Evolutionary conservation across 2,888 invertebrate genomes (phyloP).

Genomic region (Melipona bicolor): DNA sequence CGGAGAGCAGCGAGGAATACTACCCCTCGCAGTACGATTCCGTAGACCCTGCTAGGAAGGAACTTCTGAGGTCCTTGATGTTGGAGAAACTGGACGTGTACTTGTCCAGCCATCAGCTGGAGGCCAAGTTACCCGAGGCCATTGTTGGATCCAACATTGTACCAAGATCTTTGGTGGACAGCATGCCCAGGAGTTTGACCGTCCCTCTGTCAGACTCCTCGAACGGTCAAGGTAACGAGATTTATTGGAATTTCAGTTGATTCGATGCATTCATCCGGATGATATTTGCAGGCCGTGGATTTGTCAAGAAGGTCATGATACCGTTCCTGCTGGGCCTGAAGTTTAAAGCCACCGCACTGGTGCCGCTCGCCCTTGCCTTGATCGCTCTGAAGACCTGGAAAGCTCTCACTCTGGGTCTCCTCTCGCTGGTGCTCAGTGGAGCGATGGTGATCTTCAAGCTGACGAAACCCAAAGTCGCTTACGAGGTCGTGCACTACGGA

Average conservation of each 20-base stretch:
- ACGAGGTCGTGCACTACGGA: slow-evolving; percentile 94
- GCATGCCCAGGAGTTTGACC: slow-evolving; percentile 88
- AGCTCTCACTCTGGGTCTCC: slow-evolving; percentile 92
- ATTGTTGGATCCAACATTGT: slow-evolving; percentile 84
- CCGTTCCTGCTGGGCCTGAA: slow-evolving; percentile 94
- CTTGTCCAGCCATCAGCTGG: slow-evolving; percentile 90
- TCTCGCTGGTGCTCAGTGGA: slow-evolving; percentile 93
- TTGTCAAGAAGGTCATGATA: slow-evolving; percentile 93
- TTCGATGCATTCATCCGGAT: not conserved
- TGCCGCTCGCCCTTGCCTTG: slow-evolving; percentile 91
- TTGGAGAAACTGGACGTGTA: slow-evolving; percentile 91
- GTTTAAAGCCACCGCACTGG: slow-evolving; percentile 93
- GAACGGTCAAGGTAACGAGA: slow-evolving; percentile 78
- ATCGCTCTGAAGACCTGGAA: slow-evolving; percentile 96
- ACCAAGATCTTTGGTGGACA: slow-evolving; percentile 88
- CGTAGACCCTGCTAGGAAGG: slow-evolving; percentile 79
- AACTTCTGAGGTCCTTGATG: slow-evolving; percentile 84
- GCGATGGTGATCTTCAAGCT: slow-evolving; percentile 95
- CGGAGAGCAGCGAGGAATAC: slow-evolving; percentile 83
- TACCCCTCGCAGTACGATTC: slow-evolving; percentile 75
- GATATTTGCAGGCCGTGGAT: slow-evolving; percentile 88
- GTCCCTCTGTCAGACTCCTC: slow-evolving; percentile 89
- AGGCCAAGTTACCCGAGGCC: slow-evolving; percentile 90
- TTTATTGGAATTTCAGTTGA: not conserved
- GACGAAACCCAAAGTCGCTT: slow-evolving; percentile 94